Evolutionary conservation across 2,888 invertebrate species (phyloP), one percentile per base, ranked within the genome.

Genomic region (Drosophila macrothrix): DNA sequence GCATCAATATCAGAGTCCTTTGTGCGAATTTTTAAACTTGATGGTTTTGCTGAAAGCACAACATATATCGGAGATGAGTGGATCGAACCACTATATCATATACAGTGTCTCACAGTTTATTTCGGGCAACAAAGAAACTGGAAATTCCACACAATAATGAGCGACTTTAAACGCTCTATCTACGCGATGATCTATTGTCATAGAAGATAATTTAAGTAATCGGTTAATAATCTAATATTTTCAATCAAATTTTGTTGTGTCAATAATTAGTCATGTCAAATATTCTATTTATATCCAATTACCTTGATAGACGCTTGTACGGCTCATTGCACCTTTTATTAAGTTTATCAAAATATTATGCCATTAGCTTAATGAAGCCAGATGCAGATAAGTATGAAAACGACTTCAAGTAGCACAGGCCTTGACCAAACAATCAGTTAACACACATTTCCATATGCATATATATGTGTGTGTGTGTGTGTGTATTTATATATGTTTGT

Each of bases 351-450:
- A 33, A 74, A 74, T 74, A 64, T 74, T 73, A 28, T 54, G 56
- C n/a, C 80, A 80, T 80, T 80, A 79, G 68, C 64, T 37, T 68
- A 83, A 83, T 80, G 80, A 83, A 83, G 62, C 35, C 63, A n/a
- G 25, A 46, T 37, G 6, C 31, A 65, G 67, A 75, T 75, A 75
- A 54, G 50, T 58, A 65, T 70, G 58, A 52, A 50, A 39, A 43
- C 39, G 37, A 33, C 28, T 43, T 37, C n/a, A 35, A 58, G 54
- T 35, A 12, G 41, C 16, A 28, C 37, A 46, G 75, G 64, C 75
- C 64, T 67, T 74, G 68, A 64, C 67, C 69, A 83, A 43, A 55
- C 76, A 69, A 69, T 69, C 76, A 56, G 61, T 64, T 56, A 79
- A 75, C 65, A 52, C 56, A 41, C 49, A 29, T 50, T 25, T n/a